Conservation (phyloP, 2,888 invertebrate genomes). For the Carabus problematicus region DNA sequence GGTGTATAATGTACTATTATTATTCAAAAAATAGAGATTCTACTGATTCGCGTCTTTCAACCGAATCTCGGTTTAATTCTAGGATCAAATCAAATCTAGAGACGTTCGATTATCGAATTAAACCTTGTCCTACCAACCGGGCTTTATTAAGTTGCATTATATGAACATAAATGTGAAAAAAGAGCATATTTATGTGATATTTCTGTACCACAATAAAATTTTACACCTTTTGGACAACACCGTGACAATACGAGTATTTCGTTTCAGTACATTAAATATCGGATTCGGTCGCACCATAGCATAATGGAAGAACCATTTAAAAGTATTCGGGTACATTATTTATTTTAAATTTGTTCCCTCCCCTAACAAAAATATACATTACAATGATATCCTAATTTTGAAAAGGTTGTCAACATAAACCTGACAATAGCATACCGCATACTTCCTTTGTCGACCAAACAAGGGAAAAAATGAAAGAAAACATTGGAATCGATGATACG, state of each 20-base stretch:
- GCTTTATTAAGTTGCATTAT: too few species aligned
- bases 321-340: neutral
- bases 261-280: constrained; percentile 1
- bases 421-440: too few species aligned
- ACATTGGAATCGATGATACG: neutral
- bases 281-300: neutral
- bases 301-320: constrained; percentile 6
- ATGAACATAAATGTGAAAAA: too few species aligned
- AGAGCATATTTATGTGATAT: too few species aligned
- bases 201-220: neutral
- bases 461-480: neutral
- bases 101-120: too few species aligned
- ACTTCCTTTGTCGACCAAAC: constrained; percentile 5
- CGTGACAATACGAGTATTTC: neutral
- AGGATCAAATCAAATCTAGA: too few species aligned
- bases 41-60: too few species aligned
- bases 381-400: constrained; percentile 24
- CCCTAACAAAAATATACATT: constrained; percentile 3
- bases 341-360: constrained; percentile 12
- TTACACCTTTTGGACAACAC: constrained; percentile 2
- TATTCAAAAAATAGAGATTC: too few species aligned
- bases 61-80: too few species aligned
- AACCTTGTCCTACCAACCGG: too few species aligned
- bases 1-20: too few species aligned
- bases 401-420: constrained; percentile 24